A percentile compares a stretch with the other conserved stretches of the same genome.
These are phyloP conservation scores for Baryphthengus martii DNA, from an alignment of 2,113 vertebrate species.

Conservation along the genomic window DNA sequence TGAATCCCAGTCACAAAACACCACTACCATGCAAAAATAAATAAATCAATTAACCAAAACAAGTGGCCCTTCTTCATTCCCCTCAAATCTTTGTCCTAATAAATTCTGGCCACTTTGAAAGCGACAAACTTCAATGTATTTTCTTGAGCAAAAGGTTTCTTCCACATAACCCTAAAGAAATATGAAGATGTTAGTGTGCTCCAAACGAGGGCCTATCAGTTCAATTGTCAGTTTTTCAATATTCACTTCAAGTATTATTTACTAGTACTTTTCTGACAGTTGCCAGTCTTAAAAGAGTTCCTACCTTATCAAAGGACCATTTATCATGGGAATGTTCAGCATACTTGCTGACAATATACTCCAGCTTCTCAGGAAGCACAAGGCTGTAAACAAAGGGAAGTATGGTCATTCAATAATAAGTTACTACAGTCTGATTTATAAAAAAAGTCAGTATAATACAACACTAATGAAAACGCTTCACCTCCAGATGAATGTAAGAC, in stretches of 20 bases:
- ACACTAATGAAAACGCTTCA: neutral
- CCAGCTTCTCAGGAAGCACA: slow-evolving; percentile 92
- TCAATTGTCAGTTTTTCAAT: slow-evolving; percentile 2
- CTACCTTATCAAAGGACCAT: slow-evolving; percentile 97
- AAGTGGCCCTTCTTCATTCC: neutral
- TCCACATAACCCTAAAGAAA: neutral
- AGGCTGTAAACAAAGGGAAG: slow-evolving; percentile 75
- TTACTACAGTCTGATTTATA: neutral
- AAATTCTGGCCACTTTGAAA: neutral
- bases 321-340: slow-evolving; percentile 94
- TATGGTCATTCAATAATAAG: neutral
- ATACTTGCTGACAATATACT: slow-evolving; percentile 92
- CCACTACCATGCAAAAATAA: neutral
- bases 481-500: neutral
- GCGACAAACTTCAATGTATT: neutral
- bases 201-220: neutral
- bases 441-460: neutral
- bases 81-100: neutral
- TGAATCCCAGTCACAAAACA: neutral
- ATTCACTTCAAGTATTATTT: neutral
- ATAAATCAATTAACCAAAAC: neutral
- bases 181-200: neutral
- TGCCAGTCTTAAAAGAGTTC: slow-evolving; percentile 24
- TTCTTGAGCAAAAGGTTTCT: neutral
- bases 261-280: neutral